Evolutionary conservation across 1,140 invertebrate genomes (phyloP).

Genomic region (Pollicipes pollicipes): DNA sequence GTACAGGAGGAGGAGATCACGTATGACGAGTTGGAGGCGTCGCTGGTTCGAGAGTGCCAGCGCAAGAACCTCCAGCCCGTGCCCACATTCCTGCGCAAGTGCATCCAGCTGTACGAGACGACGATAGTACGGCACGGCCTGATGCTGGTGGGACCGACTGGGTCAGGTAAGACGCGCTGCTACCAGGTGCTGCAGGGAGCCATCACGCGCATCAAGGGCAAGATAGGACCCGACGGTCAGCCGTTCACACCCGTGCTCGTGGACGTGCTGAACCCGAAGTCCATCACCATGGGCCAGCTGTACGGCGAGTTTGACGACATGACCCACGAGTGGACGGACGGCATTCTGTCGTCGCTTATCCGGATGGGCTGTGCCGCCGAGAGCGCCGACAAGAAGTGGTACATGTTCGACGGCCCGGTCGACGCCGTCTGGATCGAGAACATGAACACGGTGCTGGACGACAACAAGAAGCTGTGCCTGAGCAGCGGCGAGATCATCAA

Average conservation of each 20-base stretch:
- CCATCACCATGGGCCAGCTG: slow-evolving; percentile 74
- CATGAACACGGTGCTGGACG: slow-evolving; percentile 39
- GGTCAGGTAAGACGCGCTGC: slow-evolving; percentile 28
- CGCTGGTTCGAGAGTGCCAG: not conserved
- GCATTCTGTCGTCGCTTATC: slow-evolving; percentile 19
- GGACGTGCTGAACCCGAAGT: slow-evolving; percentile 74
- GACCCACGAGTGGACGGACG: slow-evolving; percentile 77
- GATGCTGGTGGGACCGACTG: slow-evolving; percentile 55
- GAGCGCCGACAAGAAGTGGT: slow-evolving; percentile 64
- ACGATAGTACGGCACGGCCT: slow-evolving; percentile 39
- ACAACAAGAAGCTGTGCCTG: slow-evolving; percentile 36
- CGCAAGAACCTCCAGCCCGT: slow-evolving; percentile 53
- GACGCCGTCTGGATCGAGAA: slow-evolving; percentile 35
- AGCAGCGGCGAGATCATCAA: slow-evolving; percentile 36
- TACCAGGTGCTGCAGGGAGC: slow-evolving; percentile 23
- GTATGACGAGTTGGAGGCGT: not conserved
- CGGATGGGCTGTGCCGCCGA: slow-evolving; percentile 23
- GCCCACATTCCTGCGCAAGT: slow-evolving; percentile 64
- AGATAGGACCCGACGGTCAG: not conserved
- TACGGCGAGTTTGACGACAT: slow-evolving; percentile 78
- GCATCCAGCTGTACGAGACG: slow-evolving; percentile 88
- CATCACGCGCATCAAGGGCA: not conserved
- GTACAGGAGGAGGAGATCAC: slow-evolving; percentile 26
- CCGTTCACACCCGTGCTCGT: not conserved
- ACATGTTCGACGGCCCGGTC: slow-evolving; percentile 37